phyloP scores from a whole-genome alignment of 2,113 vertebrate species.

The Erythrolamprus reginae region DNA sequence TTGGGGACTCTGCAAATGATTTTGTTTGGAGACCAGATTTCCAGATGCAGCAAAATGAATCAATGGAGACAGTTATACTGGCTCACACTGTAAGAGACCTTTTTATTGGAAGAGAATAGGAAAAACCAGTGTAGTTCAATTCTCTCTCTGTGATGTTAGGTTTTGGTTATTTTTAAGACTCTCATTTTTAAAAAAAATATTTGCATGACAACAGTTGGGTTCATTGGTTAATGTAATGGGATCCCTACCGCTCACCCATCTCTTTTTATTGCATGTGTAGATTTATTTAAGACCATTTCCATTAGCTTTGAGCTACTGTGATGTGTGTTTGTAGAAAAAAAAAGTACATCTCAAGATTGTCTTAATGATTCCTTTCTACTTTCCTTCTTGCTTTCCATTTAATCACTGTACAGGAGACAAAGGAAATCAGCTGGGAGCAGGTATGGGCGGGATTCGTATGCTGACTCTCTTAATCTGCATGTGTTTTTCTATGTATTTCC shows the following conservation, averaged over 20 bases:
- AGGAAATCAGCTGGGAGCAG: slow-evolving; percentile 39
- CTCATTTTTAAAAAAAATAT: no score
- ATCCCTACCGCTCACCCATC: not conserved
- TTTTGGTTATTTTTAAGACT: not conserved
- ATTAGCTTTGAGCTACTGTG: not conserved
- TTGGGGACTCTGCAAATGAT: not conserved
- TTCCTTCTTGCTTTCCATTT: slow-evolving; percentile 43
- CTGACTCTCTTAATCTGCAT: not conserved
- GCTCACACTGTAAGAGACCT: not conserved
- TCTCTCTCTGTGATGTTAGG: not conserved
- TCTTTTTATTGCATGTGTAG: not conserved
- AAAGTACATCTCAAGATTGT: not conserved
- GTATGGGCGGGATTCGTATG: not conserved
- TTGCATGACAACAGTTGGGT: not conserved
- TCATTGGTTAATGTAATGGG: not conserved
- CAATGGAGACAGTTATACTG: not conserved
- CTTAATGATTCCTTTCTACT: slow-evolving; percentile 31
- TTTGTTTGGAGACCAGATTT: not conserved
- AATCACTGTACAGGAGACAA: slow-evolving; percentile 26
- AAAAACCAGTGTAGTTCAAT: not conserved
- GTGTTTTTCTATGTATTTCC: not conserved
- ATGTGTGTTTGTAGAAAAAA: not conserved
- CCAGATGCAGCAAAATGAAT: not conserved
- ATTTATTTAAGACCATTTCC: not conserved
- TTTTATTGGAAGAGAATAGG: not conserved